Percentiles rank a stretch among this genome's conserved stretches.
These are phyloP conservation scores for Drosophila cardini DNA, from an alignment of 1,140 invertebrate species.

Conservation along the genomic window DNA sequence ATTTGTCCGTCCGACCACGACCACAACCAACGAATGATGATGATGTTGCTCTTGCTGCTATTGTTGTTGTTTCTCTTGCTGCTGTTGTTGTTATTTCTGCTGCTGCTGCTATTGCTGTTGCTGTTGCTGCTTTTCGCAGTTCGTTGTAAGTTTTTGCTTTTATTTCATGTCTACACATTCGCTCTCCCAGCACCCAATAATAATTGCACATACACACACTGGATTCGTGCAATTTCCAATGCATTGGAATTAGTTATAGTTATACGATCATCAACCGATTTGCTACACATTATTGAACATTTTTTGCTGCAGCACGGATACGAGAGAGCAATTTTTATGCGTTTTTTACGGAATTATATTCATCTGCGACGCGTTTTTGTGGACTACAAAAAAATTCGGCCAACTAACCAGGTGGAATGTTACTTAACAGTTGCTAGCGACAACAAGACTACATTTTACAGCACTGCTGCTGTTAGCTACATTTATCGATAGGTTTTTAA, in stretches of 20 bases:
- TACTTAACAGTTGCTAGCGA: slow-evolving; percentile 32
- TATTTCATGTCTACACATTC: slow-evolving; percentile 62
- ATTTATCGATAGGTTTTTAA: neutral
- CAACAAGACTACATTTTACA: slow-evolving; percentile 5
- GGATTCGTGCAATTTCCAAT: slow-evolving; percentile 34
- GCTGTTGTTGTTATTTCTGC: neutral
- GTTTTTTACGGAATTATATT: slow-evolving; percentile 35
- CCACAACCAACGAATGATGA: slow-evolving; percentile 51
- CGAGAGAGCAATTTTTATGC: slow-evolving; percentile 20
- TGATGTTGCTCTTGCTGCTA: slow-evolving; percentile 42
- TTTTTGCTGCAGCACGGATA: slow-evolving; percentile 34
- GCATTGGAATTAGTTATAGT: slow-evolving; percentile 29
- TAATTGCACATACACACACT: slow-evolving; percentile 42
- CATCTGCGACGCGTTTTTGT: slow-evolving; percentile 47
- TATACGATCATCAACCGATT: neutral
- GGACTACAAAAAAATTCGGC: slow-evolving; percentile 45
- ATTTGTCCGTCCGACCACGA: slow-evolving; percentile 33
- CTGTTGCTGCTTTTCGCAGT: slow-evolving; percentile 46
- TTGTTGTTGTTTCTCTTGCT: slow-evolving; percentile 2
- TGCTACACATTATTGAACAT: slow-evolving; percentile 47
- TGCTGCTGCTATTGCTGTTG: slow-evolving; percentile 42
- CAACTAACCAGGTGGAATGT: slow-evolving; percentile 49
- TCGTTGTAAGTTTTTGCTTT: slow-evolving; percentile 53
- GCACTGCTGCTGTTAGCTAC: slow-evolving; percentile 5
- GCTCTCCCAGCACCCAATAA: slow-evolving; percentile 37